phyloP scores from a whole-genome alignment of 2,113 vertebrate genomes.

The Pangasianodon hypophthalmus region DNA sequence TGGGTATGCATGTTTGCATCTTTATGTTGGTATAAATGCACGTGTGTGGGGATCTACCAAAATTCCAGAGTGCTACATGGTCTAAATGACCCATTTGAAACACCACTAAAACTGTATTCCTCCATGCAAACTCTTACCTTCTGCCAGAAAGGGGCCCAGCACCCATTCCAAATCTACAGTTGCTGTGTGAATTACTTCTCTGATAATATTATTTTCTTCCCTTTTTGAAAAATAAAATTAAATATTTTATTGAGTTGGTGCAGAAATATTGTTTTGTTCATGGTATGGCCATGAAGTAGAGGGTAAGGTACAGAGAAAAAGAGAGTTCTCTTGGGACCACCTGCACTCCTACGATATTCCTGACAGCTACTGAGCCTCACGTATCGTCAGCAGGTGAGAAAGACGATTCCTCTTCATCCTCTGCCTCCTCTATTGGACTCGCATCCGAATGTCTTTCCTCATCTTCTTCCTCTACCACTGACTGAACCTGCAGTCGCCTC shows the following conservation, averaged over 20 bases:
- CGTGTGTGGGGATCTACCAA: constrained; percentile 70
- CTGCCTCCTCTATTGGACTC: constrained; percentile 77
- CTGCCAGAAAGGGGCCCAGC: constrained; percentile 60
- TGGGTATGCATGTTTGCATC: constrained; percentile 43
- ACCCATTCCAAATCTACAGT: constrained; percentile 78
- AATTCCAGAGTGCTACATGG: constrained; percentile 74
- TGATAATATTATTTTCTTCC: constrained; percentile 75
- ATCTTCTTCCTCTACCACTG: constrained; percentile 68
- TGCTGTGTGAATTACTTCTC: constrained; percentile 80
- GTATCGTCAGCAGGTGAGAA: constrained; percentile 78
- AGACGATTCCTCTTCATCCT: constrained; percentile 72
- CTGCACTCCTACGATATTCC: constrained; percentile 26
- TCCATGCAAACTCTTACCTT: constrained; percentile 62
- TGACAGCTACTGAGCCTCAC: constrained; percentile 66
- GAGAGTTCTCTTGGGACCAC: constrained; percentile 43
- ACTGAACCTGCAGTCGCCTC: constrained; percentile 53
- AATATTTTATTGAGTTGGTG: constrained; percentile 75
- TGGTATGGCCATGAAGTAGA: constrained; percentile 67
- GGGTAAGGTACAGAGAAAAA: constrained; percentile 29
- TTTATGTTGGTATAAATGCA: constrained; percentile 51
- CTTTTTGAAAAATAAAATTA: constrained; percentile 77
- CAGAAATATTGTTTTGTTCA: constrained; percentile 73
- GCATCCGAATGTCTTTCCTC: constrained; percentile 73
- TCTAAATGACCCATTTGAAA: constrained; percentile 62
- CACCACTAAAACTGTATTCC: constrained; percentile 58